Conservation (phyloP, 2,113 vertebrate genomes). For the Platanista minor region DNA sequence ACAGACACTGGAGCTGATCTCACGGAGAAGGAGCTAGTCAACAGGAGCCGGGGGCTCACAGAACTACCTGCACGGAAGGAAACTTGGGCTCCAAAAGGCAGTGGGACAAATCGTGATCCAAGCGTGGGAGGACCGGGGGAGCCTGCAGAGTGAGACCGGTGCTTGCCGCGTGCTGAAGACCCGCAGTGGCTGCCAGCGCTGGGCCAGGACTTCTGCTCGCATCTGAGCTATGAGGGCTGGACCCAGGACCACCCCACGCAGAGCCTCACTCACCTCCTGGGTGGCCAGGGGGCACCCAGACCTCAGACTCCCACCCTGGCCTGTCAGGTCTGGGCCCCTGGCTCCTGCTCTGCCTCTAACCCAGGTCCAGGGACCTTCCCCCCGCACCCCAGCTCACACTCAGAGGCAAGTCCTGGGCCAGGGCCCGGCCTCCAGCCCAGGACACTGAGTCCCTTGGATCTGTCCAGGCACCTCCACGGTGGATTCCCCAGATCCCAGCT, state of each 20-base stretch:
- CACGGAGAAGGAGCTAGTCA: neutral
- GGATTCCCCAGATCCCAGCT: neutral
- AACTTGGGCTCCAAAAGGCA: neutral
- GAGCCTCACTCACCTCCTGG: neutral
- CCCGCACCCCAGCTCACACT: no score
- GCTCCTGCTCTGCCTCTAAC: neutral
- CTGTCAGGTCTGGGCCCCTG: no score
- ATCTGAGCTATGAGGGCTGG: no score
- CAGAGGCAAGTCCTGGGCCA: no score
- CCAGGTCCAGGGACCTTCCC: no score
- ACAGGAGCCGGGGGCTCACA: rapidly evolving
- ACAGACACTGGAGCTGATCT: neutral
- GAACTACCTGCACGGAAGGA: rapidly evolving
- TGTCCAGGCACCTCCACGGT: neutral
- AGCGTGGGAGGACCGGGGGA: rapidly evolving
- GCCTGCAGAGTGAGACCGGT: neutral
- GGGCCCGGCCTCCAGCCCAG: no score
- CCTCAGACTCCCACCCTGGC: neutral
- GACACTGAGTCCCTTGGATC: neutral
- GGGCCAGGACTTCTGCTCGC: neutral
- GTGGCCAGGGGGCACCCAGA: neutral
- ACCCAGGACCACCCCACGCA: neutral
- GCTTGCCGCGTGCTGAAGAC: rapidly evolving
- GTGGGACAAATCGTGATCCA: rapidly evolving
- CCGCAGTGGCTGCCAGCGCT: neutral